phyloP scores from a whole-genome alignment of 2,888 invertebrate species.

The Himalopsyche tibetana region DNA sequence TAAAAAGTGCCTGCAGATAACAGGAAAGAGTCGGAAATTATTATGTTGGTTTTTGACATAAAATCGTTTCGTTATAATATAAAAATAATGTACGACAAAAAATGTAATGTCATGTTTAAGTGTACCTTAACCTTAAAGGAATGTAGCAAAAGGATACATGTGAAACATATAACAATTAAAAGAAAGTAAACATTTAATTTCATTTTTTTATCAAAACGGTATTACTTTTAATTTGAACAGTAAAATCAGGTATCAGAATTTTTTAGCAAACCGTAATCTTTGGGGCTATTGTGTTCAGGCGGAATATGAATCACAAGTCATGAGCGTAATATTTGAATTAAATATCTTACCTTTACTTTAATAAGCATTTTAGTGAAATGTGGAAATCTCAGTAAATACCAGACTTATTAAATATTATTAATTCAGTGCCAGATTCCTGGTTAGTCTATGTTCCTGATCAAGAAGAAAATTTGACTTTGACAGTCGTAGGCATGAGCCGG shows the following conservation, averaged over 20 bases:
- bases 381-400: background rate
- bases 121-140: background rate
- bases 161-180: background rate
- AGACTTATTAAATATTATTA: too few relatives aligned
- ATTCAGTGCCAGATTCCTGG: background rate
- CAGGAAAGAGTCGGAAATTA: too few relatives aligned
- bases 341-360: conserved; percentile 85
- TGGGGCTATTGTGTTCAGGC: background rate
- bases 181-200: too few relatives aligned
- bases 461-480: conserved; percentile 21
- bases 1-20: too few relatives aligned
- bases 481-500: background rate
- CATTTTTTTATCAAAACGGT: too few relatives aligned
- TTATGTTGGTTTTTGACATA: too few relatives aligned
- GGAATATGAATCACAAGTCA: background rate
- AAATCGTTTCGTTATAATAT: too few relatives aligned
- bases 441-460: background rate
- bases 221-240: too few relatives aligned
- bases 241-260: background rate
- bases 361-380: conserved; percentile 81
- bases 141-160: background rate
- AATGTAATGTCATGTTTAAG: conserved; percentile 31
- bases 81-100: background rate
- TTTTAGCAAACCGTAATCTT: conserved; percentile 31
- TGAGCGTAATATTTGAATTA: background rate